Evolutionary conservation across 2,797 vertebrate species (phyloP), one percentile per base, ranked within the genome.

Genomic region (Anguilla megastoma): DNA sequence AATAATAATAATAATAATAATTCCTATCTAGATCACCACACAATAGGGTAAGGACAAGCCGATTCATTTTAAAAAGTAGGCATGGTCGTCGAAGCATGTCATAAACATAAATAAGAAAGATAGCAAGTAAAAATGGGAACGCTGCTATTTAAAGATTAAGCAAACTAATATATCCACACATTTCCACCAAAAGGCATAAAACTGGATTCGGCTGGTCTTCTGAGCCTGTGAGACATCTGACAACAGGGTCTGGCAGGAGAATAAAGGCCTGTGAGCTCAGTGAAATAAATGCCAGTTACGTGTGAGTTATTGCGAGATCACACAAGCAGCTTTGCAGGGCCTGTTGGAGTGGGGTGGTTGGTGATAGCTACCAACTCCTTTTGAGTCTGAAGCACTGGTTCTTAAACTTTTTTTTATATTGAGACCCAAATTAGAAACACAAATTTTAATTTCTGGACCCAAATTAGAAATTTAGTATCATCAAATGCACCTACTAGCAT

Each of bases 221-320:
- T 12, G 45, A 9, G 7, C 1, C 79, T 9, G 45, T 82, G 41
- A n/a, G 21, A 82, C 18, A 27, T 45, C 24, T 18, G 41, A 48
- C 18, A 50, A 27, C 7, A 24, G 1, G 36, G 18, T 18, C 21
- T 4, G 7, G 45, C 1, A n/a, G 45, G 79, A 50, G 1, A n/a
- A 82, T 10, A 76, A 82, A 48, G 8, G 9, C 41, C 41, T 50
- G 79, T 24, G 76, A 16, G 41, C 76, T 16, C 33, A 80, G 33
- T 80, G 79, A 82, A 48, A 82, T 48, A 82, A 33, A 21, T 50
- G 45, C 41, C 45, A 48, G 7, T 45, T 82, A 50, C 50, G 24
- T 82, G 79, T n/a, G 79, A 82, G 79, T 82, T 82, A 82, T 82
- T 82, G 45, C 50, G 8, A 48, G 79, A 50, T 82, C 79, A 24